Evolutionary conservation across 2,113 vertebrate genomes (phyloP), one percentile per base, ranked within the genome.

Genomic region (Sylvietta virens): DNA sequence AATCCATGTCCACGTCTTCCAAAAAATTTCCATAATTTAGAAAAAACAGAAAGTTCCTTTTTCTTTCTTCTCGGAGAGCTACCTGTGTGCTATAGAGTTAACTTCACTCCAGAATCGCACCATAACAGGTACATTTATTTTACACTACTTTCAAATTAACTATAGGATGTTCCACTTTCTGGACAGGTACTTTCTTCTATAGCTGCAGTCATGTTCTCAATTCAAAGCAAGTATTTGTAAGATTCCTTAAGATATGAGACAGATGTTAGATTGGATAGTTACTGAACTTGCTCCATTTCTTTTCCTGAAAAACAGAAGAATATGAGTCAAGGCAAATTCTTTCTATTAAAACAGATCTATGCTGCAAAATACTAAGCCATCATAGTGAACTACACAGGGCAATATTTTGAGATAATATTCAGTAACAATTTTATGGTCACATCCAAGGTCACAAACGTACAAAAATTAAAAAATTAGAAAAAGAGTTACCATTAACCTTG

Each of bases 21-120:
- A 99, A 98, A 99, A 98, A 98, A 99, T 98, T 99, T 99, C 99
- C 99, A 99, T 99, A 98, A 99, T 99, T 99, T 98, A 98, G 98
- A 98, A 98, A 45, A 51, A 98, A 95, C 61, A 98, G 95, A 98
- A 98, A 98, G 97, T 33, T 81, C 77, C 92, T 69, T 62, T 97
- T 97, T 96, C 83, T 90, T 91, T 94, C 90, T 89, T 96, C 77
- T 96, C 97, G 92, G 98, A 98, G 97, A 94, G 98, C 98, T 99
- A 99, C 97, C 97, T 97, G 88, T 94, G 97, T 98, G 98, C 98
- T 98, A 98, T 30, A 98, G 97, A 97, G 97, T 98, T 98, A 97
- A 94, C 92, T 97, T 96, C 96, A 98, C 97, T 98, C 98, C 98
- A 97, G 97, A 95, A 98, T 93, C 61, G 97, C 98, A 99, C 98